Percentiles rank a stretch among this genome's conserved stretches.
phyloP scores from a whole-genome alignment of 1,140 invertebrate species.

The Temnothorax longispinosus region DNA sequence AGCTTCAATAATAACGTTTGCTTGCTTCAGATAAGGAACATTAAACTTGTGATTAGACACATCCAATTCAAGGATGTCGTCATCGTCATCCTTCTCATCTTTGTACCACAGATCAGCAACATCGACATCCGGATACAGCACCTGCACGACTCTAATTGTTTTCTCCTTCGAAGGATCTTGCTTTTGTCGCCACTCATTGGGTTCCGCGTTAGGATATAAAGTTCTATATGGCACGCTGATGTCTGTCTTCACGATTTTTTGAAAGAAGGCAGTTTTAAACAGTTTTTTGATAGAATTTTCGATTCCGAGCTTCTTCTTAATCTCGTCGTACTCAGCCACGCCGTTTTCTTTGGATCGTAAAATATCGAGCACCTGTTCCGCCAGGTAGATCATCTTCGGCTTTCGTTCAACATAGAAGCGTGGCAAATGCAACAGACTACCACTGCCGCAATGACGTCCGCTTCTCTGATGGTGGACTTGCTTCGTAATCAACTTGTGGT shows the following conservation, averaged over 20 bases:
- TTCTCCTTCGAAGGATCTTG: slow-evolving; percentile 84
- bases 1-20: slow-evolving; percentile 83
- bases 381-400: slow-evolving; percentile 86
- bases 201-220: slow-evolving; percentile 87
- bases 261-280: slow-evolving; percentile 84
- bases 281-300: slow-evolving; percentile 85
- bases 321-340: slow-evolving; percentile 86
- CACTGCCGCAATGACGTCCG: slow-evolving; percentile 80
- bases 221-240: slow-evolving; percentile 86
- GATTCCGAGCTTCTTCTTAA: slow-evolving; percentile 84
- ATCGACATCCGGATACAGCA: slow-evolving; percentile 86
- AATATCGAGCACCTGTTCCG: slow-evolving; percentile 87
- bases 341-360: slow-evolving; percentile 86
- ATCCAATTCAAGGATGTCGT: slow-evolving; percentile 82
- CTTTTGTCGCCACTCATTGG: slow-evolving; percentile 87
- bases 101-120: slow-evolving; percentile 84
- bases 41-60: slow-evolving; percentile 80
- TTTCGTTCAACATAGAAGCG: slow-evolving; percentile 88
- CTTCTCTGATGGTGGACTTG: slow-evolving; percentile 86
- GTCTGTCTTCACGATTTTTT: slow-evolving; percentile 84
- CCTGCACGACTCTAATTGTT: slow-evolving; percentile 85
- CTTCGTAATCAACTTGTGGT: slow-evolving; percentile 88
- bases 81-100: slow-evolving; percentile 86
- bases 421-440: slow-evolving; percentile 87
- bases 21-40: slow-evolving; percentile 85